These are phyloP conservation scores for Saccostrea cuccullata DNA, from an alignment of 1,140 invertebrate species.

Conservation along the genomic window DNA sequence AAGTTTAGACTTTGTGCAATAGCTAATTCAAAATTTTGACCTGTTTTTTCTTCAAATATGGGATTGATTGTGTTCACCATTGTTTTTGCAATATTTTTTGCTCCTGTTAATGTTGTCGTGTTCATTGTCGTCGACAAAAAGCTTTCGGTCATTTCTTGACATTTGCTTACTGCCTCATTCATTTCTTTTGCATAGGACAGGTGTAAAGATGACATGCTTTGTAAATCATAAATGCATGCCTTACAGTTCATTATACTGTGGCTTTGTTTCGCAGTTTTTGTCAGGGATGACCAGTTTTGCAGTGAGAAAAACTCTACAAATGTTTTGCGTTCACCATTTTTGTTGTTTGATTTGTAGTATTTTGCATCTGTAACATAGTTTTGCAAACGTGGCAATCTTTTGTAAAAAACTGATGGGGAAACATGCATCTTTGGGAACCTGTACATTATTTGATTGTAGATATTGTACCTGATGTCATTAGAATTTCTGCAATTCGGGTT, in stretches of 20 bases:
- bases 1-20: neutral
- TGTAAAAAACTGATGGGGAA: neutral
- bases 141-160: neutral
- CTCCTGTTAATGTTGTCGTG: neutral
- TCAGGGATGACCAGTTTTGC: neutral
- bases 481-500: no score
- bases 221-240: no score
- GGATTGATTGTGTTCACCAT: neutral
- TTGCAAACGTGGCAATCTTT: neutral
- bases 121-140: neutral
- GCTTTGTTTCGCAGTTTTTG: neutral
- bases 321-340: neutral
- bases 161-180: neutral
- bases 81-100: neutral
- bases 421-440: neutral
- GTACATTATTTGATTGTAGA: neutral
- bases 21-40: neutral
- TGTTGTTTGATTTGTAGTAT: neutral
- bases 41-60: neutral
- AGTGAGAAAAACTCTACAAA: neutral
- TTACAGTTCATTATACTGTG: no score
- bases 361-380: neutral
- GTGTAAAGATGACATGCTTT: neutral
- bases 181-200: neutral
- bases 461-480: neutral